These are phyloP conservation scores for Heliconius hewitsoni DNA, from an alignment of 1,140 invertebrate genomes.

Conservation along the genomic window DNA sequence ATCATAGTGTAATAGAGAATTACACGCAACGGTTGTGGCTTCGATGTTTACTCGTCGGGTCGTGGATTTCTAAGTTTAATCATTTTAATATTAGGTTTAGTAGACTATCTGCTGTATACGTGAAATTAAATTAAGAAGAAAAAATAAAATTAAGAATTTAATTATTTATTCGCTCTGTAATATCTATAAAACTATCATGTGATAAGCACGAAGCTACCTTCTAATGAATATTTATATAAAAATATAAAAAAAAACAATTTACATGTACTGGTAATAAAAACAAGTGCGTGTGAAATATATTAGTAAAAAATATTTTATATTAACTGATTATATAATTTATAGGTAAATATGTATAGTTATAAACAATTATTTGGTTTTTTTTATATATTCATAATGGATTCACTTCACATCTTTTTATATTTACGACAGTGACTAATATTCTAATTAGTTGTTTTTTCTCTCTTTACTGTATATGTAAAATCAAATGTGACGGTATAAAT, in stretches of 20 bases:
- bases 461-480: too few species aligned
- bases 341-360: neutral
- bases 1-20: neutral
- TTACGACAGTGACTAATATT: neutral
- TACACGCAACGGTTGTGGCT: neutral
- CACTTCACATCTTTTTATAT: constrained; percentile 3
- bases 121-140: too few species aligned
- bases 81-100: too few species aligned
- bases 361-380: neutral
- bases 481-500: neutral
- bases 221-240: neutral
- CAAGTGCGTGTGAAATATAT: neutral
- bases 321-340: neutral
- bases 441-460: neutral
- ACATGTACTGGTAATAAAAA: neutral
- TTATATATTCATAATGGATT: neutral
- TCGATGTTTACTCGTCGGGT: neutral
- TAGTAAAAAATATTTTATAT: neutral
- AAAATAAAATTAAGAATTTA: too few species aligned
- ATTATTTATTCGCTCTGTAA: too few species aligned
- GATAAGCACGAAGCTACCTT: neutral
- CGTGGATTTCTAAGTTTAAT: too few species aligned
- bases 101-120: too few species aligned
- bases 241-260: neutral
- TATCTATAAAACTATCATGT: neutral